Evolutionary conservation across 2,113 vertebrate genomes (phyloP), one percentile per base, ranked within the genome.

Genomic region (Phaethornis superciliosus): DNA sequence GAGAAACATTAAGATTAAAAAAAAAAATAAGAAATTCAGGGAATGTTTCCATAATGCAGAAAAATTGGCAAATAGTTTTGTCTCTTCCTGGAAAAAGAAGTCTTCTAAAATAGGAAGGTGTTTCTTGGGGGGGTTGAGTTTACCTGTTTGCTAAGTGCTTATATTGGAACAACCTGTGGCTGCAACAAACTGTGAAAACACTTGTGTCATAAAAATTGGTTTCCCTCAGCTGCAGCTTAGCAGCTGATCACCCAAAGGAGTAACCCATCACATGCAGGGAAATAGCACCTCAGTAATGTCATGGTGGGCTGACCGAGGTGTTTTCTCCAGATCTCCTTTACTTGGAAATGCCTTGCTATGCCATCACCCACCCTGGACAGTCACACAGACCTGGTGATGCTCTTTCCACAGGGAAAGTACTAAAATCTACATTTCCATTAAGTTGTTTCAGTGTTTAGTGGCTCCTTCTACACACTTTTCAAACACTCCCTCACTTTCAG

Each of bases 281-380:
- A 76, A 52, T 7, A 33, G 54, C 33, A 23, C 17, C 69, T 32
- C 22, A 14, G 19, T 17, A 32, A 72, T 4, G 9, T 40, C 24
- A 0, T 30, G 2, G 1, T 54, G 69, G 40, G 18, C 47, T n/a
- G n/a, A 24, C 8, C 18, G 1, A 1, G 44, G 22, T 16, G 32
- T 14, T 44, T 8, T 12, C 27, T 27, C 20, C 54, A 26, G 12
- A 5, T 11, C 32, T 63, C 20, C 54, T 72, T 35, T 17, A 15
- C 46, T 5, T 40, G 77, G 18, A 33, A 44, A 46, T 42, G 30
- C 71, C 56, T 47, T 81, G 60, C 40, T 60, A 49, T 15, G 1
- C 3, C n/a, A 12, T 14, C 65, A 58, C 3, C 37, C 30, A 17
- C 26, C 1, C 0, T 23, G 40, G 2, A 7, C 7, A 47, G 28